Base-by-base conservation (phyloP, 2,888 invertebrate genomes). In the Halictus ligatus region DNA sequence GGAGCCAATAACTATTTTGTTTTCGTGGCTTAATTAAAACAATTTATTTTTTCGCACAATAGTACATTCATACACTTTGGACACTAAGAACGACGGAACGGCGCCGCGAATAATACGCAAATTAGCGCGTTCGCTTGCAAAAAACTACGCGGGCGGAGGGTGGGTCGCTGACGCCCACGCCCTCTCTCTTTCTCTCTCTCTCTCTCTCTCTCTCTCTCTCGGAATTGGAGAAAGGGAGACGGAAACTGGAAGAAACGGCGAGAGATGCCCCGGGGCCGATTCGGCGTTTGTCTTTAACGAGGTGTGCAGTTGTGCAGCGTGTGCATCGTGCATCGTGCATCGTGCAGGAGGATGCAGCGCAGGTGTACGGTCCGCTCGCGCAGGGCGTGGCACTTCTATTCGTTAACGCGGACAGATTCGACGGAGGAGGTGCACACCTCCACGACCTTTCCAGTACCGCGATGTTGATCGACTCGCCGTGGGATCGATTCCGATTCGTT, bases 371-470 rank as follows among this genome's bases (percentile, higher is more conserved):
- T 85, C 85, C 71, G 73, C n/a, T 81, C 40, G 67, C 67, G 60
- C 80, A 91, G 90, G 94, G 94, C 93, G 94, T 94, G 94, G 94
- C 92, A 89, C 91, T 89, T 90, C 92, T 91, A 92, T 94, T 93
- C 93, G 92, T 93, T 92, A 92, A 90, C 91, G 88, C 90, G 91
- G 88, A 92, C 92, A 90, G 85, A 91, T 92, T 92, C 89, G 92
- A 91, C 90, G 89, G 88, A 82, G 85, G 86, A 88, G 87, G 84
- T 86, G 83, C 83, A 78, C 82, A 71, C 78, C 21, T 73, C 21
- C 71, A 82, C 88, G 89, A 90, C 89, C 91, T 92, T 92, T 92
- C 77, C 82, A 83, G 75, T 60, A 40, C 75, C 58, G 25, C 73
- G 84, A 75, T 76, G 76, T 79, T 88, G 75, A 86, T 86, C 79